Conservation (phyloP, 2,888 invertebrate species). For the Andrena minutula region DNA sequence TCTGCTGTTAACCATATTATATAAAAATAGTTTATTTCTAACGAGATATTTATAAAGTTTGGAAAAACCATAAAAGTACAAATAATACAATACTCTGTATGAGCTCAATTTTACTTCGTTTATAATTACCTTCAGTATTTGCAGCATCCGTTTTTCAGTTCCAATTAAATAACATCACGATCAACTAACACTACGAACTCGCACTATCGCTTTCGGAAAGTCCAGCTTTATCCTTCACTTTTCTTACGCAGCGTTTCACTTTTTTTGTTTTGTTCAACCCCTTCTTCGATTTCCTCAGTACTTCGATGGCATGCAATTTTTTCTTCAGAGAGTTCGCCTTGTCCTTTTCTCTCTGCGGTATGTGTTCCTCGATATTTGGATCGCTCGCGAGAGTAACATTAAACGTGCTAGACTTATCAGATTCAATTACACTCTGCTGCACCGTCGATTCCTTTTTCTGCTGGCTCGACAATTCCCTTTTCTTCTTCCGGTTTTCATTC, state of each 20-base stretch:
- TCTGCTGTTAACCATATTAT: not conserved
- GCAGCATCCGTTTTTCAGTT: no score
- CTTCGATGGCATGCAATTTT: slow-evolving; percentile 91
- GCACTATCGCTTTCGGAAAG: slow-evolving; percentile 89
- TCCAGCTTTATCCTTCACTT: slow-evolving; percentile 88
- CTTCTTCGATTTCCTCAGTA: slow-evolving; percentile 89
- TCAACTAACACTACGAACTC: slow-evolving; percentile 27
- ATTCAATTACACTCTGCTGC: not conserved
- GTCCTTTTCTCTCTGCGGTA: slow-evolving; percentile 91
- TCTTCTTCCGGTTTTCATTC: slow-evolving; percentile 7
- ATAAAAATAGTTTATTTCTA: slow-evolving; percentile 52
- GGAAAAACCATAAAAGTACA: not conserved
- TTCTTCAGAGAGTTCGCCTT: slow-evolving; percentile 88
- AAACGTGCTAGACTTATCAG: not conserved
- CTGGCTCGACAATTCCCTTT: slow-evolving; percentile 18
- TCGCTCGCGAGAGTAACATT: slow-evolving; percentile 16
- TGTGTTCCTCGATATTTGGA: slow-evolving; percentile 80
- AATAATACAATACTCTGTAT: not conserved
- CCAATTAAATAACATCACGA: not conserved
- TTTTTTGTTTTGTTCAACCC: slow-evolving; percentile 87
- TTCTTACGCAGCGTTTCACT: slow-evolving; percentile 83
- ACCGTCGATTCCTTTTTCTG: slow-evolving; percentile 12
- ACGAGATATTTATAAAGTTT: not conserved
- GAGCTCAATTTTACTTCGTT: not conserved
- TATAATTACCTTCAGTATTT: not conserved